Conservation (phyloP, 2,888 invertebrate species). For the Salticus scenicus region DNA sequence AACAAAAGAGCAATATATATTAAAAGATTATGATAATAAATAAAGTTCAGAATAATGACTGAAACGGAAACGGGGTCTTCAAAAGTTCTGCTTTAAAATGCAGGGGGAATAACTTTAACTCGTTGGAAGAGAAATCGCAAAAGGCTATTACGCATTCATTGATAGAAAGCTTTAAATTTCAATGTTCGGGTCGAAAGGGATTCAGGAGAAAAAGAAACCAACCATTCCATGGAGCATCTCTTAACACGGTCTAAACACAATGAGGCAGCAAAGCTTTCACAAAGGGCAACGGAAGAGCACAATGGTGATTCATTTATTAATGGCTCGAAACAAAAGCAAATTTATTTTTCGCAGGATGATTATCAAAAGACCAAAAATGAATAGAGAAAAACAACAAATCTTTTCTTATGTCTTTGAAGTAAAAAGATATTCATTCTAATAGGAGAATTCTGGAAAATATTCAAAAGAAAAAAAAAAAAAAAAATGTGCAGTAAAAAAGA, state of each 20-base stretch:
- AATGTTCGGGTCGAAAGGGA: not conserved
- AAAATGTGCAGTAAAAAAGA: not conserved
- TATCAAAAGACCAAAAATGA: slow-evolving; percentile 53
- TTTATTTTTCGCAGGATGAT: slow-evolving; percentile 56
- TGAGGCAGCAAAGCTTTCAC: slow-evolving; percentile 37
- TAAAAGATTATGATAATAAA: no score
- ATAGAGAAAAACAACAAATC: slow-evolving; percentile 47
- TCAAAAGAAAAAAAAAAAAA: not conserved
- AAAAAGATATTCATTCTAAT: not conserved
- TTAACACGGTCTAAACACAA: slow-evolving; percentile 46
- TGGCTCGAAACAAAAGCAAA: slow-evolving; percentile 30
- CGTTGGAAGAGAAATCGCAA: no score
- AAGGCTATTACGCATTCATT: not conserved
- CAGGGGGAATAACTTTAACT: no score
- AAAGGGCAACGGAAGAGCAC: slow-evolving; percentile 41
- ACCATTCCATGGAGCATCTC: slow-evolving; percentile 40
- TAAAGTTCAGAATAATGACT: no score
- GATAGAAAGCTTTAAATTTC: not conserved
- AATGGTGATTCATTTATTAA: slow-evolving; percentile 59
- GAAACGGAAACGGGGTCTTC: no score
- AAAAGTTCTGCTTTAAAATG: no score
- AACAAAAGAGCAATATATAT: no score
- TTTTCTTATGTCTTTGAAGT: slow-evolving; percentile 36
- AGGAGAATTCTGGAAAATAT: not conserved
- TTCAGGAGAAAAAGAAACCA: slow-evolving; percentile 14